Percentiles rank a stretch among this genome's conserved stretches.
These are phyloP conservation scores for Campylomormyrus numenius DNA, from an alignment of 2,113 vertebrate species.

Conservation along the genomic window DNA sequence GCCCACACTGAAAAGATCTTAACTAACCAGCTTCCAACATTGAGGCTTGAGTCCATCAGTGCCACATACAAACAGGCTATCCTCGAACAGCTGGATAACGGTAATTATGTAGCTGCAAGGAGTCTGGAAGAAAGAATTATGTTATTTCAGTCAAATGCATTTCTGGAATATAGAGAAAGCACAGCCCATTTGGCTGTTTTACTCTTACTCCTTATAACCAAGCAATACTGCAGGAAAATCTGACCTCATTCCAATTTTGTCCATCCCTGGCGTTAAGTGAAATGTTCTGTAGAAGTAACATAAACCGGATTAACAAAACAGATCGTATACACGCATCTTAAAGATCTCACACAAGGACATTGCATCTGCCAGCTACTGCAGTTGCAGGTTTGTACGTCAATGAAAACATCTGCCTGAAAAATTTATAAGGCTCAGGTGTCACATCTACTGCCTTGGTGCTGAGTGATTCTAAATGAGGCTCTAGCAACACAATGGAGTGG, in stretches of 20 bases:
- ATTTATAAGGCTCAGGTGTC: background rate
- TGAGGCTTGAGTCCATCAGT: conserved; percentile 48
- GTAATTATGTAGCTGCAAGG: conserved; percentile 52
- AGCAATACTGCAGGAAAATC: conserved; percentile 8
- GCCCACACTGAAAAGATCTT: background rate
- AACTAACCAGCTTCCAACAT: conserved; percentile 58
- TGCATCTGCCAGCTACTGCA: background rate
- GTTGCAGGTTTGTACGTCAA: background rate
- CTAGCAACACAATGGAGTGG: background rate
- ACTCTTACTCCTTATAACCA: background rate
- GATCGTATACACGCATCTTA: background rate
- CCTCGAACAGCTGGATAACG: conserved; percentile 53
- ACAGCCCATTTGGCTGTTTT: background rate
- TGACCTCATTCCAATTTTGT: conserved; percentile 44
- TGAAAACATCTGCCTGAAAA: background rate
- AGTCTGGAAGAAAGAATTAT: conserved; percentile 37
- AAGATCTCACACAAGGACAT: background rate
- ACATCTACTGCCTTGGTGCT: background rate
- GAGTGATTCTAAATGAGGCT: background rate
- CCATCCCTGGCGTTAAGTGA: conserved; percentile 21
- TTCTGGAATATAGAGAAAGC: background rate
- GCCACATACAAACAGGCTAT: conserved; percentile 54
- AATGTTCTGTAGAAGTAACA: conserved; percentile 40
- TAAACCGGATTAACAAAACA: background rate
- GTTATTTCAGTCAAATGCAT: background rate